phyloP scores from a whole-genome alignment of 2,113 vertebrate species.

The Marcusenius ussheri region DNA sequence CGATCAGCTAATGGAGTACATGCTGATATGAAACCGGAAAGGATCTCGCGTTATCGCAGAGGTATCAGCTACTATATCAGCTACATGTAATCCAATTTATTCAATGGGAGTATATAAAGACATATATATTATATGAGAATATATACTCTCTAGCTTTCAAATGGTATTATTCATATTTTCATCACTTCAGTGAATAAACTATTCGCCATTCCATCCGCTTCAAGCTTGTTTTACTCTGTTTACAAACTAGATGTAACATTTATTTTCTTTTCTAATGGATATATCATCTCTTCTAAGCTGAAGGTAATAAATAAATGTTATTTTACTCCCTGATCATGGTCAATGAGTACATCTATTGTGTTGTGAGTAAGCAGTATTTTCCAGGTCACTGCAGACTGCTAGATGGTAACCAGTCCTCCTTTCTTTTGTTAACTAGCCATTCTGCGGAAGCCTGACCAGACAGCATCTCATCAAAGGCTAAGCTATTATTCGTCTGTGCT shows the following conservation, averaged over 20 bases:
- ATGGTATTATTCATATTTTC: neutral
- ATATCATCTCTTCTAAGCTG: neutral
- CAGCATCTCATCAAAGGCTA: constrained; percentile 16
- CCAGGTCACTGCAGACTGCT: neutral
- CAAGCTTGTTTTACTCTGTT: neutral
- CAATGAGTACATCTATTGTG: neutral
- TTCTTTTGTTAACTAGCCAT: constrained; percentile 7
- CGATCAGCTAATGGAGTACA: neutral
- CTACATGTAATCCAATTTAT: neutral
- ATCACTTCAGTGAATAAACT: neutral
- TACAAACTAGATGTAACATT: neutral
- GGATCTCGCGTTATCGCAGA: neutral
- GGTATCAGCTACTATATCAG: neutral
- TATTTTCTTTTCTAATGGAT: neutral
- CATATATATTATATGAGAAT: neutral
- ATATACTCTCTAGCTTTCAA: neutral
- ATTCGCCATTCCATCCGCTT: neutral
- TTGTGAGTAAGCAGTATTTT: neutral
- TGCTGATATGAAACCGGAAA: neutral
- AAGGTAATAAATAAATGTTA: neutral
- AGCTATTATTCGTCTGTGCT: neutral
- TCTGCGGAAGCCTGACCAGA: neutral
- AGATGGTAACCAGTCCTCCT: neutral
- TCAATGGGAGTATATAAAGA: neutral
- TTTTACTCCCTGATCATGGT: neutral